Base-by-base conservation (phyloP, 2,113 vertebrate genomes). In the Cromileptes altivelis region DNA sequence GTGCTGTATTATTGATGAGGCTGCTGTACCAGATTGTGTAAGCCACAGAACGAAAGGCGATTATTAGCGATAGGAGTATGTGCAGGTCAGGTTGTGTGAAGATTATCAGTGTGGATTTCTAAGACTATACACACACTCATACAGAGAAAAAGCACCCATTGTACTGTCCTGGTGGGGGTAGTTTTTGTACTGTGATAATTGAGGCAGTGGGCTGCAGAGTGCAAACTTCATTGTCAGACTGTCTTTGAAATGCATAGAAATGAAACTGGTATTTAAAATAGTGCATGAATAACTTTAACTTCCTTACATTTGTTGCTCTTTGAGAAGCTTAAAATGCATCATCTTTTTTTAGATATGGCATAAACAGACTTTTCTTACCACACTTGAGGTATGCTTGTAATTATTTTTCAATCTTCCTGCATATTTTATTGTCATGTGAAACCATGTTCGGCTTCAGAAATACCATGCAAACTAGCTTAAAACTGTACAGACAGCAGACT, bases 401-500 rank as follows among this genome's bases (percentile, higher is more conserved):
- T 72, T 50, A 25, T 25, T 58, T 60, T 75, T 27, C 60, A 25
- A 62, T 49, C 55, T 53, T 61, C 14, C 56, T 56, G 37, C 53
- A 50, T 30, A 17, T 74, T 70, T 65, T 10, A 62, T 61, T 49
- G 33, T 61, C 81, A 30, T 52, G 30, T 33, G 10, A 55, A 68
- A 33, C 69, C 47, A 11, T 70, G 68, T 80, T 27, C 72, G 21
- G 37, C 57, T 45, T 52, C 40, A 45, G 56, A 87, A 75, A 49
- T 21, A 11, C 4, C 27, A 21, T 15, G 37, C 25, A 63, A 71
- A 65, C 49, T 25, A 57, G 9, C 70, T 62, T 33, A n/a, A 69
- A 75, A 52, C 53, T 56, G 50, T 11, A 62, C 18, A 83, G 55
- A 10, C 52, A 53, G 49, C 57, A n/a, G 74, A 72, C 73, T 84